Conservation (phyloP, 2,888 invertebrate species). For the Drosophila tripunctata region DNA sequence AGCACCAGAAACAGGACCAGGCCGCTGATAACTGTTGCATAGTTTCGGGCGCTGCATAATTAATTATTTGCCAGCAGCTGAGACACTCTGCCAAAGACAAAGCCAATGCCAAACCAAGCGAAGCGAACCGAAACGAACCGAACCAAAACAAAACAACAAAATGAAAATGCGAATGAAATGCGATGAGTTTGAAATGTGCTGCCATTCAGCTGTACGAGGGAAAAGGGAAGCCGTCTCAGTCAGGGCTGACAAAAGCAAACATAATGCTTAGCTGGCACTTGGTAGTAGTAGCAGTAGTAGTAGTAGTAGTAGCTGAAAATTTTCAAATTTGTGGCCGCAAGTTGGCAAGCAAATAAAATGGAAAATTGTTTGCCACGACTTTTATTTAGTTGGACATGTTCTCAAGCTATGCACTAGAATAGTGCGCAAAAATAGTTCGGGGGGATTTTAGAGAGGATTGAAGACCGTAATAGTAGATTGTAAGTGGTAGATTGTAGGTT, state of each 20-base stretch:
- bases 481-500: neutral
- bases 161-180: slow-evolving; percentile 44
- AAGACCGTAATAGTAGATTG: too few species aligned
- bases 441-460: neutral
- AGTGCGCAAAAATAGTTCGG: neutral
- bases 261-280: too few species aligned
- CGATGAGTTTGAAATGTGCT: slow-evolving; percentile 53
- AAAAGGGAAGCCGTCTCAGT: too few species aligned
- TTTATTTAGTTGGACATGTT: slow-evolving; percentile 67
- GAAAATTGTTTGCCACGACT: slow-evolving; percentile 68
- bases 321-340: slow-evolving; percentile 68
- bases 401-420: neutral
- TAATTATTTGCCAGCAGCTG: slow-evolving; percentile 63
- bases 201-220: slow-evolving; percentile 2
- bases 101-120: slow-evolving; percentile 23
- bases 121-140: slow-evolving; percentile 38
- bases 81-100: slow-evolving; percentile 11
- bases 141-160: slow-evolving; percentile 30
- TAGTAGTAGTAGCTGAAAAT: slow-evolving; percentile 20
- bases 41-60: slow-evolving; percentile 70
- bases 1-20: too few species aligned
- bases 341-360: slow-evolving; percentile 66
- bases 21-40: slow-evolving; percentile 70
- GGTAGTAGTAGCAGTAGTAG: too few species aligned
- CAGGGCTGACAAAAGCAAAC: too few species aligned